Evolutionary conservation across 1,140 invertebrate genomes (phyloP).

Genomic region (Druon quercuslanigerum): DNA sequence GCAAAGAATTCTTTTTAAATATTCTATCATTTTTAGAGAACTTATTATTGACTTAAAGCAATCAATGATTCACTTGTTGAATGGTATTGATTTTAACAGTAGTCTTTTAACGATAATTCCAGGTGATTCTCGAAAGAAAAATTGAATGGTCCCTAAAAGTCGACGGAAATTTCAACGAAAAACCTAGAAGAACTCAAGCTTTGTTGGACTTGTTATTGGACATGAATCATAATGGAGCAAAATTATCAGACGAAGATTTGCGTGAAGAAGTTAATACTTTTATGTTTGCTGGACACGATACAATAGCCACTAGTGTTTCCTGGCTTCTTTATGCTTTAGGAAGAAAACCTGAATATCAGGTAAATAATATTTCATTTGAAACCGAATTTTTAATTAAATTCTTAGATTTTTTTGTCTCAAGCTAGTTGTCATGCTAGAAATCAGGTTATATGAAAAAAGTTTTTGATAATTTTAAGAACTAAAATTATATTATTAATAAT

Average conservation of each 20-base stretch:
- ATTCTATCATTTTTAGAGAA: neutral
- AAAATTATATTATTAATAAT: too few species aligned
- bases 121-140: slow-evolving; percentile 73
- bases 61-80: neutral
- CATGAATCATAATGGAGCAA: slow-evolving; percentile 69
- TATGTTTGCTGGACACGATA: slow-evolving; percentile 82
- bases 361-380: slow-evolving; percentile 40
- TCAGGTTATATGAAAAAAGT: too few species aligned
- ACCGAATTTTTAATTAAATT: too few species aligned
- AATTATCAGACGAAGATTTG: slow-evolving; percentile 74
- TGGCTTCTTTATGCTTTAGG: slow-evolving; percentile 77
- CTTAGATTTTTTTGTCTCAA: too few species aligned
- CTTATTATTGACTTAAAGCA: neutral
- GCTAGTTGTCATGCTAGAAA: too few species aligned
- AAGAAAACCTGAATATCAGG: slow-evolving; percentile 74
- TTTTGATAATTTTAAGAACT: too few species aligned
- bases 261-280: slow-evolving; percentile 81
- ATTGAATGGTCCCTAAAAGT: slow-evolving; percentile 58
- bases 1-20: neutral
- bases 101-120: slow-evolving; percentile 23
- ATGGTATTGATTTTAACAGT: neutral
- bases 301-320: slow-evolving; percentile 76
- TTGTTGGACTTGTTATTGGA: slow-evolving; percentile 79
- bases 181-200: slow-evolving; percentile 72
- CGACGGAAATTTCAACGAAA: slow-evolving; percentile 52